Conservation (phyloP, 2,797 vertebrate genomes). For the Sebastiscus tertius region DNA sequence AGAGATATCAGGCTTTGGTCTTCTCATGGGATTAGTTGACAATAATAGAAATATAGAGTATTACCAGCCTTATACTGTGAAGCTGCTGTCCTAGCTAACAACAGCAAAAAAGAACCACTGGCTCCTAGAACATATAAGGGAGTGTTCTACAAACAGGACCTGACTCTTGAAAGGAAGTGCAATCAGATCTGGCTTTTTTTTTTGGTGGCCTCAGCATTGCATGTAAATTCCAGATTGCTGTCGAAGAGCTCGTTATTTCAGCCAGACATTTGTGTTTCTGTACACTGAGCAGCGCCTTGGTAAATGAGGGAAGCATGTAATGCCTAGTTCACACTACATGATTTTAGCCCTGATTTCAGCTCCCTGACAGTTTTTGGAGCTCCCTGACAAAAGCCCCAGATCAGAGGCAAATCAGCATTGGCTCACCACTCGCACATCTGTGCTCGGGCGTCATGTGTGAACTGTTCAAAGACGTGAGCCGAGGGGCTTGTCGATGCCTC, state of each 20-base stretch:
- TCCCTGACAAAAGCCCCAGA: background rate
- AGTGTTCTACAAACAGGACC: background rate
- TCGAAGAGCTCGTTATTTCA: conserved; percentile 22
- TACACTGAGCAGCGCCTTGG: background rate
- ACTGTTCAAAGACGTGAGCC: too few relatives aligned
- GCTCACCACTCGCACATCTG: too few relatives aligned
- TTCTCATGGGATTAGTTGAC: background rate
- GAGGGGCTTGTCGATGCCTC: too few relatives aligned
- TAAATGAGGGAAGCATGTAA: background rate
- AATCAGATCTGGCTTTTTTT: background rate
- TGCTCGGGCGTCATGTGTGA: too few relatives aligned
- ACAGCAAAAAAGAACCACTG: background rate
- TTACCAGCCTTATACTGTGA: background rate
- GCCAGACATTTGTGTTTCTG: conserved; percentile 16
- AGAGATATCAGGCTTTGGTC: background rate
- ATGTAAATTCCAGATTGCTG: background rate
- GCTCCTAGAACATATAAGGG: background rate
- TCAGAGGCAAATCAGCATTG: too few relatives aligned
- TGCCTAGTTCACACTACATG: too few relatives aligned
- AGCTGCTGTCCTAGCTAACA: background rate
- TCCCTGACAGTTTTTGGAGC: background rate
- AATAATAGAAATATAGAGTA: background rate
- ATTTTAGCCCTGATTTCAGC: too few relatives aligned
- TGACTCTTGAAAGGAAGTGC: background rate
- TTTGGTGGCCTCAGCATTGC: background rate